Percentiles rank a stretch among this genome's conserved stretches.
Conservation (phyloP, 2,113 vertebrate species). For the Alligator sinensis region DNA sequence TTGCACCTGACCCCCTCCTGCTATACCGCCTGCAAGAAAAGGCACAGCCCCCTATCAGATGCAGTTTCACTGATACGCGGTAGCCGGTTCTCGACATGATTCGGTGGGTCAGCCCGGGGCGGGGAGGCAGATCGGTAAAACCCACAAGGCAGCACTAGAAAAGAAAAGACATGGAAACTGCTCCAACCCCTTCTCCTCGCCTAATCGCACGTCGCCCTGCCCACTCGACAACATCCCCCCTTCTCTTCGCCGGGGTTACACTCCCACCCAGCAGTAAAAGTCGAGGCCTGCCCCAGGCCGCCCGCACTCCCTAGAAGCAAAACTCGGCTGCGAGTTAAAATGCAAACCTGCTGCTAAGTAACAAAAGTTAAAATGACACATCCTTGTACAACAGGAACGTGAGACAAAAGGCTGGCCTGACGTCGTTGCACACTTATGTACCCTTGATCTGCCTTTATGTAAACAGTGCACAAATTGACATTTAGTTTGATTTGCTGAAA, state of each 20-base stretch:
- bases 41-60: rapidly evolving
- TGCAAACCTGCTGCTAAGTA: conserved; percentile 67
- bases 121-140: conserved; percentile 28
- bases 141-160: background rate
- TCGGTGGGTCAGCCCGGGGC: background rate
- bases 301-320: conserved; percentile 26
- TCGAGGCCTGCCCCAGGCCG: background rate
- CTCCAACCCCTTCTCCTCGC: background rate
- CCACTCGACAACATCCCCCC: background rate
- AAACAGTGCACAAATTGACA: conserved; percentile 81
- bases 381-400: conserved; percentile 56
- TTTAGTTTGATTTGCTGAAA: conserved; percentile 43
- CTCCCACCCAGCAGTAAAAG: background rate
- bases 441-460: conserved; percentile 81
- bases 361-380: conserved; percentile 65
- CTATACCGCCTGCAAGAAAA: rapidly evolving
- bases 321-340: conserved; percentile 64
- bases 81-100: background rate
- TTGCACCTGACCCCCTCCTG: background rate
- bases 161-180: background rate
- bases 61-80: background rate
- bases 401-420: conserved; percentile 75
- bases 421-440: conserved; percentile 73
- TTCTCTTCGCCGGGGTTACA: background rate
- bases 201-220: background rate